phyloP scores from a whole-genome alignment of 2,113 vertebrate genomes.

The Bagarius yarrelli region DNA sequence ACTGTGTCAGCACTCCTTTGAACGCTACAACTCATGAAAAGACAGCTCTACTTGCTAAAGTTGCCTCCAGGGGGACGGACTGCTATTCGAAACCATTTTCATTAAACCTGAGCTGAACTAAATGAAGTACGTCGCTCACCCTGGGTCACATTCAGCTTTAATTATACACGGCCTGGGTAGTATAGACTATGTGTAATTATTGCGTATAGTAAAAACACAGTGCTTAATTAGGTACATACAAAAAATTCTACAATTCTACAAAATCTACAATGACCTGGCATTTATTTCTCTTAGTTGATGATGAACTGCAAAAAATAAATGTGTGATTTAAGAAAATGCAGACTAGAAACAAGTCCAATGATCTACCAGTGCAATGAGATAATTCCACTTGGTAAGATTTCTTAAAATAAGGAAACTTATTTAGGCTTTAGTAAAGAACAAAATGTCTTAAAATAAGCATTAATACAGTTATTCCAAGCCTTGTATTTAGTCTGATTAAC shows the following conservation, averaged over 20 bases:
- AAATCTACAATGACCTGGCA: background rate
- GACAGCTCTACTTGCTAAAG: slow-evolving; percentile 30
- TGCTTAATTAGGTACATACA: background rate
- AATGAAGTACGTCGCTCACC: slow-evolving; percentile 30
- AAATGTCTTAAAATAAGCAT: no score
- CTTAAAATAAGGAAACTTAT: no score
- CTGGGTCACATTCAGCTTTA: slow-evolving; percentile 14
- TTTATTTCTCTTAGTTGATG: background rate
- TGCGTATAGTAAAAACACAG: background rate
- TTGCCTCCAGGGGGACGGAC: slow-evolving; percentile 23
- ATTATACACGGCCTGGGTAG: background rate
- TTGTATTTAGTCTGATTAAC: no score
- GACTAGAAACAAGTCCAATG: no score
- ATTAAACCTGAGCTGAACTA: slow-evolving; percentile 18
- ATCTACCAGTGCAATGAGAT: no score
- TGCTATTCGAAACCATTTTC: slow-evolving; percentile 30
- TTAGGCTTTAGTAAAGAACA: no score
- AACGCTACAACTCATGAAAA: slow-evolving; percentile 43
- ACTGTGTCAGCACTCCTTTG: slow-evolving; percentile 43
- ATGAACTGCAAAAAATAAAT: no score
- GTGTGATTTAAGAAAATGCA: no score
- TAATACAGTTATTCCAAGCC: no score
- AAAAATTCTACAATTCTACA: background rate
- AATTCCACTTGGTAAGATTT: no score
- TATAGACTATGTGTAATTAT: background rate